These are phyloP conservation scores for Oceanodroma leucorhoa DNA, from an alignment of 2,797 vertebrate genomes.

Conservation along the genomic window DNA sequence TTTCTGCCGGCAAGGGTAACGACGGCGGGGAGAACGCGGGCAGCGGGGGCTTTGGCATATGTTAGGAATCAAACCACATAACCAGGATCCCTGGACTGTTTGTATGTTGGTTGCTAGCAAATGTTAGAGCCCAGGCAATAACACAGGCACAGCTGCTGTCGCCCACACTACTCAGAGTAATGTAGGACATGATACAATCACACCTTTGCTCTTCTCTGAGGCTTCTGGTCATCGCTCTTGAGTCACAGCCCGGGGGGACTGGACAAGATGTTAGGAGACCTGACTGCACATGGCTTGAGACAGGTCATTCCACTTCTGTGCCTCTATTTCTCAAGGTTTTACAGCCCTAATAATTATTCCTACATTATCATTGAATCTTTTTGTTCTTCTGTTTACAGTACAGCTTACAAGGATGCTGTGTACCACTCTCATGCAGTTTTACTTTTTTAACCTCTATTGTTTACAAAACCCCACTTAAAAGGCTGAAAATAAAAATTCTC, in stretches of 20 bases:
- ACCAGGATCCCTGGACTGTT: background rate
- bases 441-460: constrained; percentile 8
- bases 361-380: background rate
- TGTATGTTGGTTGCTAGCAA: background rate
- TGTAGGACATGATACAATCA: background rate
- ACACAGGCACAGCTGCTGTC: background rate
- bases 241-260: background rate
- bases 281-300: background rate
- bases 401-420: background rate
- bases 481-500: constrained; percentile 32
- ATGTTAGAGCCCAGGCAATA: background rate
- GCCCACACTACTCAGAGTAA: background rate
- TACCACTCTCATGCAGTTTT: background rate
- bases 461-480: constrained; percentile 33
- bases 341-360: background rate
- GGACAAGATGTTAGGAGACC: background rate
- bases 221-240: rapidly evolving
- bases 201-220: background rate
- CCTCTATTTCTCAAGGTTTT: background rate
- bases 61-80: background rate
- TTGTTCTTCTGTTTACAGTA: background rate
- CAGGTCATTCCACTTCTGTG: background rate
- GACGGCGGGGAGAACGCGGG: rapidly evolving
- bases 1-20: background rate
- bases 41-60: background rate